These are phyloP conservation scores for Vanacampus margaritifer DNA, from an alignment of 2,113 vertebrate species.

Conservation along the genomic window DNA sequence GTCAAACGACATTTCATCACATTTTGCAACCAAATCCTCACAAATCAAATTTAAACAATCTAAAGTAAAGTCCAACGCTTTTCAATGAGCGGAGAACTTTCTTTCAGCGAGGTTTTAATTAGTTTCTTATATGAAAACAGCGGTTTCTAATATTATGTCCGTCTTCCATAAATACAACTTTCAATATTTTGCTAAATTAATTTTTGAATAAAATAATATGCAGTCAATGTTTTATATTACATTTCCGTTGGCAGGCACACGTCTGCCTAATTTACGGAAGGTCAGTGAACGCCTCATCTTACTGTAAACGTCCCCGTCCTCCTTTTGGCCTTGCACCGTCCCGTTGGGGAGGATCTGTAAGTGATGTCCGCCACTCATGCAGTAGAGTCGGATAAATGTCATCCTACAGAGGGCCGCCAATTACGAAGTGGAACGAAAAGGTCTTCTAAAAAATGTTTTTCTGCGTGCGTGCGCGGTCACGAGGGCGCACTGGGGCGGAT, in stretches of 20 bases:
- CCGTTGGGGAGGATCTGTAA: constrained; percentile 84
- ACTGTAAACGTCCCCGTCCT: constrained; percentile 82
- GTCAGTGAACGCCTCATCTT: constrained; percentile 59
- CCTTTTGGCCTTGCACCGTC: constrained; percentile 81
- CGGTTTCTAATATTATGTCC: too few relatives aligned
- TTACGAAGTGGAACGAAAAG: neutral
- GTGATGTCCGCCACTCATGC: constrained; percentile 90
- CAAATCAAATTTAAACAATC: too few relatives aligned
- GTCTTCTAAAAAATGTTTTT: neutral
- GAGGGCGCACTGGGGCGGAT: neutral
- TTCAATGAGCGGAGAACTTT: too few relatives aligned
- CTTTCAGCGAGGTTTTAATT: too few relatives aligned
- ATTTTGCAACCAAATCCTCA: too few relatives aligned
- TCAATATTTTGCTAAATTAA: neutral
- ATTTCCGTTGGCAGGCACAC: too few relatives aligned
- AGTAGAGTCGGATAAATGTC: constrained; percentile 85
- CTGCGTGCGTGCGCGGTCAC: neutral
- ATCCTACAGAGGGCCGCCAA: constrained; percentile 36
- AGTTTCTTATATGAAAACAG: too few relatives aligned
- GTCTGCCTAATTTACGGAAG: neutral
- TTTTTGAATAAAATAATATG: too few relatives aligned
- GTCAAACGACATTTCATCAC: too few relatives aligned
- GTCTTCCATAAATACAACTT: neutral
- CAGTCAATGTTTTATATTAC: too few relatives aligned
- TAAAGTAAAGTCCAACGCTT: too few relatives aligned